Base-by-base conservation (phyloP, 1,140 invertebrate genomes). In the Sipha flava region DNA sequence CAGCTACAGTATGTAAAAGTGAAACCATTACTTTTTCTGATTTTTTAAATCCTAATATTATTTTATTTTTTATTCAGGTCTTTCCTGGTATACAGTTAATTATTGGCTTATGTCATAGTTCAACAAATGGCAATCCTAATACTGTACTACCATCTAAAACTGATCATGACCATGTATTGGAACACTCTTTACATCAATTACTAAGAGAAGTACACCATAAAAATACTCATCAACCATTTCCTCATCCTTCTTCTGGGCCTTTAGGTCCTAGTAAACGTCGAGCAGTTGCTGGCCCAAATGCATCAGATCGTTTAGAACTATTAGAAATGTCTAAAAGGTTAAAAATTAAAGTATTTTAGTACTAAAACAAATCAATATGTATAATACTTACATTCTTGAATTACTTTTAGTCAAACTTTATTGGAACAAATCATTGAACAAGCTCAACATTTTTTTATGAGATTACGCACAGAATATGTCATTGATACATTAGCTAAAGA, bases 401-500 rank as follows among this genome's bases (percentile, higher is more conserved):
- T 40, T 40, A 80, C 52, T 82, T 82, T 29, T 73, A 84, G 91
- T 80, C 92, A 93, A 86, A 96, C 94, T 0, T 87, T 98, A 2
- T 85, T 98, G n/a, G 95, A 98, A 84, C 95, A 98, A 87, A 97
- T 98, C 57, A 96, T 98, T 59, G 92, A 95, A 82, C 96, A 98
- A 86, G 94, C 95, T 1, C 96, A 97, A 85, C 96, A 98, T 85
- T 95, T 95, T 83, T 95, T 98, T 59, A 92, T 98, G 89, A 87
- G 96, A 47, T 88, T 94, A 70, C 89, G 95, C 52, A 95, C 95
- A 0, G 94, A 95, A 87, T 95, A 94, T 84, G 94, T 97, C 0
- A 87, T 98, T n/a, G 96, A 98, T 83, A 94, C 94, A 45, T 91
- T 97, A 82, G 94, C 96, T 2, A 91, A 93, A 82, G 94, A 96